Percentiles rank a stretch among this genome's conserved stretches.
Evolutionary conservation across 2,888 invertebrate genomes (phyloP).

Genomic region (Drosophila neonasuta): DNA sequence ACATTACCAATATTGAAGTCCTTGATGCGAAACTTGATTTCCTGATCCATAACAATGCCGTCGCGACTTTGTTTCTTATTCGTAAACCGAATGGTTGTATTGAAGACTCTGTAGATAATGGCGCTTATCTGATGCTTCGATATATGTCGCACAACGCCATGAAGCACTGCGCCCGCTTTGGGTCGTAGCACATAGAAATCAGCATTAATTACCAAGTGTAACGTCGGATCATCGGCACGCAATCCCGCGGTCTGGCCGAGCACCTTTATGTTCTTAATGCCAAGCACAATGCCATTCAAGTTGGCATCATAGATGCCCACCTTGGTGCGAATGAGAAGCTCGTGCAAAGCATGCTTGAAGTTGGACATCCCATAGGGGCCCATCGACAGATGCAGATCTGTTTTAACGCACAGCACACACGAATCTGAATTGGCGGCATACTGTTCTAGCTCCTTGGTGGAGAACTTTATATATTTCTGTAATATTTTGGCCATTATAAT

Average conservation of each 20-base stretch:
- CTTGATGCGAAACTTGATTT: conserved; percentile 80
- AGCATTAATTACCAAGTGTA: conserved; percentile 85
- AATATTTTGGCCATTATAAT: conserved; percentile 77
- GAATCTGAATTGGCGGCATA: conserved; percentile 83
- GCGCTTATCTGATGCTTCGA: conserved; percentile 84
- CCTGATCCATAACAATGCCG: conserved; percentile 81
- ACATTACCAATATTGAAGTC: conserved; percentile 77
- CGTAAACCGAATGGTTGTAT: conserved; percentile 84
- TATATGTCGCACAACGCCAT: conserved; percentile 85
- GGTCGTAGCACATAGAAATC: conserved; percentile 87
- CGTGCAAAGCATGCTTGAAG: conserved; percentile 83
- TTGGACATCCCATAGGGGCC: conserved; percentile 84
- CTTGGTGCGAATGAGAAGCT: conserved; percentile 81
- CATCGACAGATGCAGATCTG: conserved; percentile 83
- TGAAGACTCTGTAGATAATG: conserved; percentile 86
- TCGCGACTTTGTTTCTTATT: conserved; percentile 59
- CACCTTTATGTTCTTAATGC: conserved; percentile 85
- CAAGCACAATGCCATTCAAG: conserved; percentile 85
- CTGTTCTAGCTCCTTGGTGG: conserved; percentile 82
- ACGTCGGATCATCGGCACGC: conserved; percentile 83
- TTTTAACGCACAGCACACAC: conserved; percentile 83
- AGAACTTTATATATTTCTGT: conserved; percentile 81
- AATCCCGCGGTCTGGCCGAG: conserved; percentile 83
- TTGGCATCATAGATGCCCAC: conserved; percentile 83
- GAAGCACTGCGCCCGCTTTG: conserved; percentile 83